A percentile compares a stretch with the other conserved stretches of the same genome.
Conservation (phyloP, 2,888 invertebrate genomes). For the Byasa hedistus region DNA sequence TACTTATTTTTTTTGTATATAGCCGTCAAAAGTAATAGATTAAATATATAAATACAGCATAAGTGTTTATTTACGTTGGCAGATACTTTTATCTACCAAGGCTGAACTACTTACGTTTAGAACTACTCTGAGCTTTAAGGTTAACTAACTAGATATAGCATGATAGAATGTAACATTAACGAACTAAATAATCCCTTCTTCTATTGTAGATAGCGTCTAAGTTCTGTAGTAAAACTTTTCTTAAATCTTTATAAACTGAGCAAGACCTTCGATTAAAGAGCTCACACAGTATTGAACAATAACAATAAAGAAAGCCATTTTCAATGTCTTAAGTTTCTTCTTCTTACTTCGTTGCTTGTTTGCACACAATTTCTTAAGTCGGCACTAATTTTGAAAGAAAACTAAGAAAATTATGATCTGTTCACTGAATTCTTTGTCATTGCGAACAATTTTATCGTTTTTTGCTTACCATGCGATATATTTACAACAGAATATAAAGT, state of each 20-base stretch:
- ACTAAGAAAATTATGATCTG: neutral
- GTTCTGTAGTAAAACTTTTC: neutral
- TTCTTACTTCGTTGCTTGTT: neutral
- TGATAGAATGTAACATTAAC: neutral
- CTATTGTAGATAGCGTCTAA: neutral
- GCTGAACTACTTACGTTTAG: conserved; percentile 19
- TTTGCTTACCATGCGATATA: neutral
- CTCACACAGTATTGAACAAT: neutral
- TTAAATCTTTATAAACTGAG: conserved; percentile 31
- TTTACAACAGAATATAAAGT: neutral
- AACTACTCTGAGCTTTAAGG: conserved; percentile 16
- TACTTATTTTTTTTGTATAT: no score
- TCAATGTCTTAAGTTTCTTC: neutral
- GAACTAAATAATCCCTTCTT: conserved; percentile 2
- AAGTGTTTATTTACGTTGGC: conserved; percentile 12
- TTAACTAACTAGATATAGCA: conserved; percentile 1
- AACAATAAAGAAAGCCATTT: neutral
- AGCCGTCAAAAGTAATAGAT: neutral
- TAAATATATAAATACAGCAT: neutral
- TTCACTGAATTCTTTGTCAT: neutral
- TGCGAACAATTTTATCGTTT: neutral
- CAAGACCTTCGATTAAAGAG: neutral
- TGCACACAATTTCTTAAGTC: neutral
- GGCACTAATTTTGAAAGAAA: neutral
- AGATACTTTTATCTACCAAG: conserved; percentile 13